Evolutionary conservation across 2,797 vertebrate genomes (phyloP).

Genomic region (Xenentodon cancila): DNA sequence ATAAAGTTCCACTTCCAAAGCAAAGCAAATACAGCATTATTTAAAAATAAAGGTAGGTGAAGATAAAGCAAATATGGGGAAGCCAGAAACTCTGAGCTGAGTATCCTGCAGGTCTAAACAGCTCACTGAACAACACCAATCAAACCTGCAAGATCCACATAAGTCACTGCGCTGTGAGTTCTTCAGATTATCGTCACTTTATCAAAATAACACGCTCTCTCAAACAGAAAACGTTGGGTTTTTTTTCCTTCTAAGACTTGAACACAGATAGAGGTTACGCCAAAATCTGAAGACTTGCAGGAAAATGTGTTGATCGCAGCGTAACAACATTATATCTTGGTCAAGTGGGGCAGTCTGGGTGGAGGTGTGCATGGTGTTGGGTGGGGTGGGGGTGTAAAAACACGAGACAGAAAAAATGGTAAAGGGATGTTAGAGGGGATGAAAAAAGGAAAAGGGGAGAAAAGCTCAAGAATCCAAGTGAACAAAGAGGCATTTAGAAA

Average conservation of each 20-base stretch:
- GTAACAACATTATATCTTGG: slow-evolving; percentile 27
- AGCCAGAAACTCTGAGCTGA: no score
- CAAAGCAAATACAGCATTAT: no score
- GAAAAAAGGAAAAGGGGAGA: slow-evolving; percentile 27
- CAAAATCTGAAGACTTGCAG: slow-evolving; percentile 21
- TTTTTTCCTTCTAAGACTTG: slow-evolving; percentile 3
- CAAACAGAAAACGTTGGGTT: background rate
- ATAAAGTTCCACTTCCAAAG: no score
- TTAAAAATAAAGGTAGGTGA: no score
- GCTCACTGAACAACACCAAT: no score
- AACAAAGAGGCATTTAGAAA: slow-evolving; percentile 82
- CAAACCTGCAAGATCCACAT: no score
- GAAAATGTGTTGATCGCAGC: slow-evolving; percentile 9
- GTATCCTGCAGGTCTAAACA: no score
- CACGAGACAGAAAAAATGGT: slow-evolving; percentile 31
- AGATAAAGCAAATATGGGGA: no score
- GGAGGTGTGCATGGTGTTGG: slow-evolving; percentile 16
- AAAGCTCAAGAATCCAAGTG: slow-evolving; percentile 54
- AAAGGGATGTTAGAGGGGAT: slow-evolving; percentile 47
- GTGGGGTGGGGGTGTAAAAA: background rate
- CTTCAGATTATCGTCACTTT: background rate
- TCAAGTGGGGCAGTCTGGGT: slow-evolving; percentile 18
- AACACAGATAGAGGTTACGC: slow-evolving; percentile 15
- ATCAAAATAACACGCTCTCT: background rate
- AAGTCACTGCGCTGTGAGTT: no score